Conservation (phyloP, 2,888 invertebrate genomes). For the Xestia ashworthii region DNA sequence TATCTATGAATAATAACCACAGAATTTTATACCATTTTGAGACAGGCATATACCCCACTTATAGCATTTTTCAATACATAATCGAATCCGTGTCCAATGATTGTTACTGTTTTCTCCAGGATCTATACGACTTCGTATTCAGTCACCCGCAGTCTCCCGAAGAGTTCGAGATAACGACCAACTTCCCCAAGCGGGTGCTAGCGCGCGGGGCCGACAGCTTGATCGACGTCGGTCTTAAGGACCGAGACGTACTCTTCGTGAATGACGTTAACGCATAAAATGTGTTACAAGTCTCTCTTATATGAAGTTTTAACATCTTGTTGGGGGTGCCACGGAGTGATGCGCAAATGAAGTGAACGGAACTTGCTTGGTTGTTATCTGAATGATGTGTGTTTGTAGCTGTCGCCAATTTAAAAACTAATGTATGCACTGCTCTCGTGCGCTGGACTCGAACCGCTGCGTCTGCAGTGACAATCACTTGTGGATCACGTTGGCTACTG, state of each 20-base stretch:
- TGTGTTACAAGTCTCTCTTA: slow-evolving; percentile 29
- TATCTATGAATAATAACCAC: too few relatives aligned
- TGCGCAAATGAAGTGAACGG: slow-evolving; percentile 26
- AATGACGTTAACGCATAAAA: slow-evolving; percentile 96
- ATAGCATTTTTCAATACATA: neutral
- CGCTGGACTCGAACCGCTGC: neutral
- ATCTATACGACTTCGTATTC: slow-evolving; percentile 98
- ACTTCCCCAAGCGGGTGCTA: slow-evolving; percentile 97
- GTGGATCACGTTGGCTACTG: neutral
- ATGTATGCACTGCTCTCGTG: slow-evolving; percentile 1
- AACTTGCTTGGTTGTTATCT: slow-evolving; percentile 1
- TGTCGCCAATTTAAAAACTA: neutral
- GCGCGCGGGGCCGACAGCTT: slow-evolving; percentile 92
- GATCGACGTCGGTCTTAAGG: slow-evolving; percentile 95
- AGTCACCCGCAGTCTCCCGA: slow-evolving; percentile 98
- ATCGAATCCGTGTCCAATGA: neutral
- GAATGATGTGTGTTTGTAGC: slow-evolving; percentile 4
- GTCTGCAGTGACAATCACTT: neutral
- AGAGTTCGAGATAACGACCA: slow-evolving; percentile 98
- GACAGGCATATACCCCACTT: too few relatives aligned
- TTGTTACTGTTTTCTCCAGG: slow-evolving; percentile 90
- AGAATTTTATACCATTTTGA: too few relatives aligned
- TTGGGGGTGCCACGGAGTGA: slow-evolving; percentile 32
- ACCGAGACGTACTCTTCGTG: slow-evolving; percentile 97
- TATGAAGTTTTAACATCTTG: slow-evolving; percentile 42